Base-by-base conservation (phyloP, 2,113 vertebrate genomes). In the Phrynosoma platyrhinos region DNA sequence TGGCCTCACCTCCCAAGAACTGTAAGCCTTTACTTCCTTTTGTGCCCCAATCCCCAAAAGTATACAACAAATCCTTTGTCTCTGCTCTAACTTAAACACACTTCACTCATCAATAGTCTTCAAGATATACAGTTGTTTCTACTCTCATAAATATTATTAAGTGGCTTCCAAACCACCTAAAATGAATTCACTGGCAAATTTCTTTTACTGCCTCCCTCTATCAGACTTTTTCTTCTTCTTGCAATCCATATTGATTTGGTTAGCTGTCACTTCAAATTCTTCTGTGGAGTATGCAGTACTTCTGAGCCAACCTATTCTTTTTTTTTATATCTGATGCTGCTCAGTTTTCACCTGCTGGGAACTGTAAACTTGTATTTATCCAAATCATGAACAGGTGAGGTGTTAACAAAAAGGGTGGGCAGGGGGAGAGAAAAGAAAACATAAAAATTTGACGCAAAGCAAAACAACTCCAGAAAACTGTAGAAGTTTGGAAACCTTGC, bases 161-260 rank as follows among this genome's bases (percentile, higher is more conserved):
- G 72, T n/a, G 82, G 79, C 80, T 91, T 88, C 87, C 20, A 64
- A 64, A 64, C 12, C 62, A 64, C 10, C 20, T 13, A 21, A 64
- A 64, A 64, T 13, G 12, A 64, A 64, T 64, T 64, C 62, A 2
- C 47, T 47, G 47, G 47, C 47, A 47, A 47, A 21, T 64, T 64
- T 64, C 3, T 64, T 21, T 64, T 21, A 2, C 62, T 64, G 20
- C 85, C 83, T 4, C 74, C 78, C 23, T 25, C 71, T 79, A 2
- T 53, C 27, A 79, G 1, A 21, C 13, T 84, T n/a, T 16, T 1
- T 1, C 68, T 77, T 40, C 85, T 88, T 78, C 75, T 82, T 90
- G 16, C 68, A 77, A 69, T 87, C 83, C 79, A 74, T 89, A 77
- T 79, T 53, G 80, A 89, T 91, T 93, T 91, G 85, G 83, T 27